Conservation (phyloP, 2,797 vertebrate species). For the Sebastes diaconus region DNA sequence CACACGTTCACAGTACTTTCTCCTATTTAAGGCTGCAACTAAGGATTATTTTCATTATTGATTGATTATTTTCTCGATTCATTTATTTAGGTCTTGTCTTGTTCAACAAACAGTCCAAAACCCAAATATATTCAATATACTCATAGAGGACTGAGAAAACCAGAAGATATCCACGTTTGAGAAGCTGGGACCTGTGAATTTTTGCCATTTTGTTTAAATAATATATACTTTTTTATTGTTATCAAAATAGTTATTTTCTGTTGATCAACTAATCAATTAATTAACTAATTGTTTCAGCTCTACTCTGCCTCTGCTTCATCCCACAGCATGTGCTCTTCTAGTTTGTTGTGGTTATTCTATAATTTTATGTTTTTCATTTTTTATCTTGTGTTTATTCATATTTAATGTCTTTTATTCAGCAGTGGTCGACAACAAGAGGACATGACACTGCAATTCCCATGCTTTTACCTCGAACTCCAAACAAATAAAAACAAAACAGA, state of each 20-base stretch:
- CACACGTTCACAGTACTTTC: neutral
- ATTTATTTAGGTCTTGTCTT: neutral
- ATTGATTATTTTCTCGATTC: neutral
- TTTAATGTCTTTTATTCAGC: neutral
- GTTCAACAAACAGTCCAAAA: neutral
- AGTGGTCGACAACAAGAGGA: neutral
- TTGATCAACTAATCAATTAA: neutral
- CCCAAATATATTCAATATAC: neutral
- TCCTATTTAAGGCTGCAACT: too few relatives aligned
- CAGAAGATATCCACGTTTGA: neutral
- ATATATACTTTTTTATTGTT: neutral
- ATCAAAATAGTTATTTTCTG: neutral
- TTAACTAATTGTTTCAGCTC: too few relatives aligned
- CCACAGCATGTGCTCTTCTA: neutral
- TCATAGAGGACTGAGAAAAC: neutral
- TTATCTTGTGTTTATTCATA: neutral
- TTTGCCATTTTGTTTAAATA: neutral
- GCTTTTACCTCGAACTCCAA: neutral
- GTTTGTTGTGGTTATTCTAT: neutral
- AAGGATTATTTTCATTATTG: neutral
- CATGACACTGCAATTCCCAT: neutral
- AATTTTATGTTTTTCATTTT: neutral
- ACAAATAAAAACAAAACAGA: neutral
- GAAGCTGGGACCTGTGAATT: neutral
- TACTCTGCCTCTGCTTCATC: neutral